These are phyloP conservation scores for Dysidea cf. avara DNA, from an alignment of 37 sponge, comb jelly and placozoan genomes.

Conservation along the genomic window DNA sequence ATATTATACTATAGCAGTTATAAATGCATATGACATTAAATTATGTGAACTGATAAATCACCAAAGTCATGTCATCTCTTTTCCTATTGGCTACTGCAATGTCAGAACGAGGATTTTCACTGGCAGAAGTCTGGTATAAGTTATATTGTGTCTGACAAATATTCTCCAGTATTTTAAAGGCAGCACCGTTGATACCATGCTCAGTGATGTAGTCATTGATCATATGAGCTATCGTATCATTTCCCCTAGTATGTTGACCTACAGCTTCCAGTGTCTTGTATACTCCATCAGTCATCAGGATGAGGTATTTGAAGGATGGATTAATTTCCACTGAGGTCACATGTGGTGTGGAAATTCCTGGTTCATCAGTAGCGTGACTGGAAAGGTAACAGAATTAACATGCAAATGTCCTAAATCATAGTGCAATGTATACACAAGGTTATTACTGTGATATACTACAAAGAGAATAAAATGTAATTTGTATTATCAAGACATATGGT, in stretches of 20 bases:
- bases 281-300: conserved; percentile 87
- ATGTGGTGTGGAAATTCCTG: conserved; percentile 60
- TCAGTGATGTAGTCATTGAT: conserved; percentile 11
- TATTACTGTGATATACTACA: no score
- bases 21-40: no score
- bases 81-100: conserved; percentile 63
- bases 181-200: not conserved
- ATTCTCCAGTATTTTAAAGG: conserved; percentile 41
- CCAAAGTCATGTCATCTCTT: conserved; percentile 83
- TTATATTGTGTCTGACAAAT: conserved; percentile 38
- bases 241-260: not conserved
- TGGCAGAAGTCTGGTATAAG: conserved; percentile 25
- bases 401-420: no score
- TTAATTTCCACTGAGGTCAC: conserved; percentile 22
- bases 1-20: no score
- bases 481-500: no score
- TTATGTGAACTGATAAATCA: conserved; percentile 62
- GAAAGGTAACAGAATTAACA: no score
- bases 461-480: no score
- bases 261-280: conserved; percentile 77
- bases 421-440: no score
- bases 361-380: conserved; percentile 49
- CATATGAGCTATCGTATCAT: conserved; percentile 18
- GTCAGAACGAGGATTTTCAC: conserved; percentile 17
- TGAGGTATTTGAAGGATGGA: conserved; percentile 43